Evolutionary conservation across 1,140 invertebrate genomes (phyloP).

Genomic region (Ephestia elutella): DNA sequence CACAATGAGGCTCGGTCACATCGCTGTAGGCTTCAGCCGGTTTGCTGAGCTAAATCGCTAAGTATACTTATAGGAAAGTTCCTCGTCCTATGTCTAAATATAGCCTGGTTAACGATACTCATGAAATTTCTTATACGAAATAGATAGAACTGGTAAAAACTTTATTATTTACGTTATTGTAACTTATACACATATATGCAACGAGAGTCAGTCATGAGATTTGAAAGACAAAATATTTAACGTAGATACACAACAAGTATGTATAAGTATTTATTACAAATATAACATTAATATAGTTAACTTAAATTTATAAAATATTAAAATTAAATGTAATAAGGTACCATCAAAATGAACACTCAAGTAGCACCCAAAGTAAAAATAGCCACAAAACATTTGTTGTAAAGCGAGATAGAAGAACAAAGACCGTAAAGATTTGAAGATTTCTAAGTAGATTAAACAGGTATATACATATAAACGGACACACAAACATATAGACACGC

Average conservation of each 20-base stretch:
- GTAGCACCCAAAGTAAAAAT: neutral
- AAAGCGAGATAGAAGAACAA: neutral
- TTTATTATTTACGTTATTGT: no score
- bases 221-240: no score
- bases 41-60: neutral
- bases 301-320: neutral
- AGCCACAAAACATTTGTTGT: neutral
- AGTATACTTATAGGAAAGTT: neutral
- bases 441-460: conserved; percentile 5
- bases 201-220: no score
- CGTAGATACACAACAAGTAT: no score
- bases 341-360: no score
- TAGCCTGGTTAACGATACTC: neutral
- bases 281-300: no score
- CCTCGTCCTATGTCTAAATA: neutral
- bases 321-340: no score
- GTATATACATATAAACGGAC: neutral
- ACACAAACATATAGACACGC: neutral
- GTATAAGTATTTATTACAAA: no score
- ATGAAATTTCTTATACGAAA: no score
- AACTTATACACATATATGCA: no score
- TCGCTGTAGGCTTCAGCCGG: neutral
- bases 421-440: neutral
- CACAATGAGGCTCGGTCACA: conserved; percentile 3
- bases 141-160: no score